Evolutionary conservation across 2,113 vertebrate genomes (phyloP).

Genomic region (Syngnathus scovelli): DNA sequence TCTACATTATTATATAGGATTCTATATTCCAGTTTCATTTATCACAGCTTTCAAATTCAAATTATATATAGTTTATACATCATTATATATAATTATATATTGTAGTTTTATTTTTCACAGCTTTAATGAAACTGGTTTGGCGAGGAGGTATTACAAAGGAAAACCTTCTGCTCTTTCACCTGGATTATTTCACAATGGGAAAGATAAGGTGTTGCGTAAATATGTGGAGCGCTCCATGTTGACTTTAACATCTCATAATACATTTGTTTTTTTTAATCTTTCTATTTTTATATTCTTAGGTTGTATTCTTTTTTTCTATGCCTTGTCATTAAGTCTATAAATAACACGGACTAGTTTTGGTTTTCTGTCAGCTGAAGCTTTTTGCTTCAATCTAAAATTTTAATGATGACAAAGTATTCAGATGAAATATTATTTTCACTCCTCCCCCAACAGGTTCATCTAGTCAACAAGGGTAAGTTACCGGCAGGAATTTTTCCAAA

Average conservation of each 20-base stretch:
- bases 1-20: too few relatives aligned
- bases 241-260: background rate
- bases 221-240: background rate
- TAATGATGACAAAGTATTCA: too few relatives aligned
- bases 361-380: too few relatives aligned
- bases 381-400: too few relatives aligned
- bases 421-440: background rate
- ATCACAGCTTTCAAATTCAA: too few relatives aligned
- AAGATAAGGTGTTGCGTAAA: background rate
- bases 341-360: too few relatives aligned
- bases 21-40: too few relatives aligned
- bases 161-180: background rate
- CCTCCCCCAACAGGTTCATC: slow-evolving; percentile 22
- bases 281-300: background rate
- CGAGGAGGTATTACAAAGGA: background rate
- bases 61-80: too few relatives aligned
- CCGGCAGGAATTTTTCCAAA: background rate
- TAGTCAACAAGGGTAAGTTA: slow-evolving; percentile 36
- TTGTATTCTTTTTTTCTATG: background rate
- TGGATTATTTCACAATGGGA: background rate
- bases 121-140: background rate
- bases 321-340: too few relatives aligned
- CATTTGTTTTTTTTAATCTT: background rate
- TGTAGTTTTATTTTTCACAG: background rate
- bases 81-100: background rate